A percentile compares a stretch with the other conserved stretches of the same genome.
Conservation (phyloP, 2,113 vertebrate genomes). For the Actinemys pallida region DNA sequence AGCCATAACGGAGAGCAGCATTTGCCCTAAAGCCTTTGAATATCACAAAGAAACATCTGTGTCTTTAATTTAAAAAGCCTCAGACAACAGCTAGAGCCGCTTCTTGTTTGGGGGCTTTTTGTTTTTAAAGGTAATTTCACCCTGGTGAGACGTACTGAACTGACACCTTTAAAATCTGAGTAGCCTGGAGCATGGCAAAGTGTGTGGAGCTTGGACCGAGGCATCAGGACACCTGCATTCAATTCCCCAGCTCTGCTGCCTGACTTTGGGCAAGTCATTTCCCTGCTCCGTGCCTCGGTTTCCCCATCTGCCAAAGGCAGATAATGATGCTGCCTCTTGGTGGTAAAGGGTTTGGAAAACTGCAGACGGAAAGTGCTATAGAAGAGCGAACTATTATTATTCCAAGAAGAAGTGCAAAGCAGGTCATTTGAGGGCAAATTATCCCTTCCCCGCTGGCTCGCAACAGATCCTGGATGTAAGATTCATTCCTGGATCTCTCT, state of each 20-base stretch:
- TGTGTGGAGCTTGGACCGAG: not conserved
- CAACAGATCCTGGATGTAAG: constrained; percentile 18
- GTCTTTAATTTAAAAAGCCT: constrained; percentile 22
- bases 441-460: not conserved
- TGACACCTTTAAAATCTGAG: not conserved
- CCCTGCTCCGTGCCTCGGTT: not conserved
- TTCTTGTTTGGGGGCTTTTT: constrained; percentile 25
- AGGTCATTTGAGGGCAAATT: not conserved
- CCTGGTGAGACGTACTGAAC: not conserved
- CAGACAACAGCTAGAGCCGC: constrained; percentile 31
- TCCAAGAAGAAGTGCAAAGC: not conserved
- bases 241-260: not conserved
- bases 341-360: not conserved
- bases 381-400: not conserved
- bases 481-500: constrained; percentile 37
- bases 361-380: not conserved
- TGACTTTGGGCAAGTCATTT: not conserved
- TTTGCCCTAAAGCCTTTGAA: not conserved
- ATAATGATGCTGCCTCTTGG: not conserved
- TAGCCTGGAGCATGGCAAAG: not conserved
- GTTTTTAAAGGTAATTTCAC: constrained; percentile 33
- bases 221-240: not conserved
- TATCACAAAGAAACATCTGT: constrained; percentile 54
- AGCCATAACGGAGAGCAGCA: not conserved
- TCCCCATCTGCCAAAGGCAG: not conserved